Base-by-base conservation (phyloP, 2,797 vertebrate genomes). In the Streptopelia turtur region DNA sequence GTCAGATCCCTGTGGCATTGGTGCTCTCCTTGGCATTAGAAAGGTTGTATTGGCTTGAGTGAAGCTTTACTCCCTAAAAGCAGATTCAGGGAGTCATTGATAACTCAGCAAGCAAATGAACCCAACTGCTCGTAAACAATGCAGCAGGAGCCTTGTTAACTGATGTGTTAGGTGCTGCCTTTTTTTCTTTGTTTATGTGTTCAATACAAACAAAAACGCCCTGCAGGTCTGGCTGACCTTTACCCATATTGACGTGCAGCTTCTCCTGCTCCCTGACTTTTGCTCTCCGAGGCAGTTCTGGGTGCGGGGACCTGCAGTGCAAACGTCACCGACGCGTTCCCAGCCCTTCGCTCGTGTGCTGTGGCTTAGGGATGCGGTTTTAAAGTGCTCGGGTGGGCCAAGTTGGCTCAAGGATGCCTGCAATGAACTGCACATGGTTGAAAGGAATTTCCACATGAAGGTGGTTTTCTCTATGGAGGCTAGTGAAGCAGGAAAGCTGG, bases 221-320 rank as follows among this genome's bases (percentile, higher is more conserved):
- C n/a, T 50, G 13, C 41, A 78, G 24, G 14, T 71, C 74, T 91
- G 84, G 6, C 47, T 83, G 72, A 33, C 31, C 21, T 22, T 23
- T 41, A 17, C 11, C 68, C 71, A 6, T 10, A 6, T 10, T 11
- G 28, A 49, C 33, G 79, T 37, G 43, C 43, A 64, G 11, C 27
- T 47, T 70, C 52, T 88, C 21, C 83, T 77, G 56, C 30, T 70
- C 17, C 39, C 18, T 50, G 24, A 14, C 3, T 0, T 81, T 56
- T 82, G 39, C 21, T 60, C 49, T 70, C 28, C 4, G 5, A 22
- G 60, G 10, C 9, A 24, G 37, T 21, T 66, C 2, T 1, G 33
- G 47, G 31, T n/a, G 16, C 17, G 60, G 21, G n/a, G 57, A 53
- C 71, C 12, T 0, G 0, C 15, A 33, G 57, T 5, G n/a, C 57